Evolutionary conservation across 2,888 invertebrate species (phyloP).

Genomic region (Trissonchulus latispiculum): DNA sequence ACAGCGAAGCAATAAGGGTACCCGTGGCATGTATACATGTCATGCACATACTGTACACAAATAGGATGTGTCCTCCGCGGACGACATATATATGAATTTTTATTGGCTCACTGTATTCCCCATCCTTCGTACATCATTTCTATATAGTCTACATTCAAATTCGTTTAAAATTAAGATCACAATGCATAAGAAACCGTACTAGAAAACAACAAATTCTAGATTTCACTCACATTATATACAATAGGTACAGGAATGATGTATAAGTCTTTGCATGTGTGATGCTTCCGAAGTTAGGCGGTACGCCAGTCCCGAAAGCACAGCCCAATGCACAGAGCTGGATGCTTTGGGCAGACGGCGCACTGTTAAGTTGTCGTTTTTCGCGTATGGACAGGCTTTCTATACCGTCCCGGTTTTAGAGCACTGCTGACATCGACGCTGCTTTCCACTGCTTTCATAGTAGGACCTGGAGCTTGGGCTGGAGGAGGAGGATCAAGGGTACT

Average conservation of each 20-base stretch:
- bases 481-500: no score
- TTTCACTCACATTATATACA: background rate
- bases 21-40: slow-evolving; percentile 1
- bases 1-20: no score
- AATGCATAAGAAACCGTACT: background rate
- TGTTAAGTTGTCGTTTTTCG: background rate
- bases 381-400: background rate
- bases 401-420: background rate
- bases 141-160: no score
- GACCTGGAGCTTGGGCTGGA: no score
- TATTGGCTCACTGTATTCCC: no score
- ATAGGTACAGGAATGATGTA: no score
- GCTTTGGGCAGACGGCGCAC: background rate
- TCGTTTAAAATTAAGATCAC: no score
- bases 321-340: background rate
- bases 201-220: background rate
- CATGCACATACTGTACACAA: background rate
- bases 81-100: slow-evolving; percentile 15
- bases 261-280: no score
- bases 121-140: no score
- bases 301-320: background rate
- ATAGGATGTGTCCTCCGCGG: background rate
- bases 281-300: no score
- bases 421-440: background rate
- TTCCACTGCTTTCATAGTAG: no score